Evolutionary conservation across 2,888 invertebrate genomes (phyloP), one percentile per base, ranked within the genome.

Genomic region (Formica aserva): DNA sequence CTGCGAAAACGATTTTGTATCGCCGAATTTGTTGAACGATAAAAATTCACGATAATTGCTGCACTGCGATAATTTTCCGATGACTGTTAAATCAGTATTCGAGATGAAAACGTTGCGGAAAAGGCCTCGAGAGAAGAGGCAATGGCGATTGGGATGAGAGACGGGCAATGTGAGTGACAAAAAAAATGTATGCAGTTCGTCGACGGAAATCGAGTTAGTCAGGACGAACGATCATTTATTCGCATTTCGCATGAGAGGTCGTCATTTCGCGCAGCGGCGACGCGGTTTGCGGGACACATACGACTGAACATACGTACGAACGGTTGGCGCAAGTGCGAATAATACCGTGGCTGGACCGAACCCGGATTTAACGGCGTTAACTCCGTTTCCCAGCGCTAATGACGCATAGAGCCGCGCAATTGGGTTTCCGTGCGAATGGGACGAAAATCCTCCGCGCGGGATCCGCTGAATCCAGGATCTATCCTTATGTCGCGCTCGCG

Each of bases 371-470:
- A 92, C 90, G 90, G 87, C 92, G 90, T 92, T 91, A 90, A 90
- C 91, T 88, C 90, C 90, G 91, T 93, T 93, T 92, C 92, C 48
- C 92, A 90, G 89, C 92, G 91, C 90, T 93, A 94, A 94, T 94
- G 92, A 94, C 92, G 93, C 92, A 92, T 91, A 92, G 91, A 92
- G 86, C 88, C 85, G 86, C 78, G 88, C 91, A 92, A 92, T 93
- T 92, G 91, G 91, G 91, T 93, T 93, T 92, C 88, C 92, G 82
- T 83, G 81, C 84, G 80, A 88, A 90, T 87, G 65, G 86, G 82
- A 86, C 82, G 84, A 86, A 52, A 90, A 85, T 84, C 85, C 84
- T 86, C 67, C 62, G 89, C 76, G 81, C 57, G 85, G 84, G 86
- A 86, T 84, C 86, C 85, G 84, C 45, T 80, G 78, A 80, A 85